These are phyloP conservation scores for Anoplius nigerrimus DNA, from an alignment of 2,888 invertebrate species.

Conservation along the genomic window DNA sequence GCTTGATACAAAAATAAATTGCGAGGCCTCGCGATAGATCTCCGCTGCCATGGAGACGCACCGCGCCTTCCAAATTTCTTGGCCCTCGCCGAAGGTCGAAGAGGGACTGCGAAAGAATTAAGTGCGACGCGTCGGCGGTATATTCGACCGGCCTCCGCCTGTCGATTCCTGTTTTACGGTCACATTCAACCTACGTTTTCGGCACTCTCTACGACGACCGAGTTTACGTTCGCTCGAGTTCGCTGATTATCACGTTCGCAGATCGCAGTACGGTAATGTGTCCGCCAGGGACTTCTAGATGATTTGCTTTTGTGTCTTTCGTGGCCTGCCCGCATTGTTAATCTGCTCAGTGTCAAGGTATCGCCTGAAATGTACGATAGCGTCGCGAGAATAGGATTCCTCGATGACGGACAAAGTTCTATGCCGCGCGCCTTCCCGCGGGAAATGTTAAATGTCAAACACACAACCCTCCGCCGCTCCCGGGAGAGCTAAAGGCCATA, in stretches of 20 bases:
- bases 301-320: slow-evolving; percentile 13
- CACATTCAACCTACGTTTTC: too few species aligned
- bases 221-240: too few species aligned
- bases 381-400: slow-evolving; percentile 47
- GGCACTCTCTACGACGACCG: too few species aligned
- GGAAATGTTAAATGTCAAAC: slow-evolving; percentile 73
- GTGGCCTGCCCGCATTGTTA: too few species aligned
- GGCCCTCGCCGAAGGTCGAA: background rate
- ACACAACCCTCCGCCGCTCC: slow-evolving; percentile 60
- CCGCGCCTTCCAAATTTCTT: background rate
- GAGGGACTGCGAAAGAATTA: background rate
- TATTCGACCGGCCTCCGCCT: too few species aligned
- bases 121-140: too few species aligned
- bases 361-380: slow-evolving; percentile 35
- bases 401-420: slow-evolving; percentile 53
- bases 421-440: slow-evolving; percentile 55
- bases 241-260: too few species aligned
- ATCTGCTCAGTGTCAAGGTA: slow-evolving; percentile 3
- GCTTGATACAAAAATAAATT: slow-evolving; percentile 74
- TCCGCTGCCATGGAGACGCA: slow-evolving; percentile 32
- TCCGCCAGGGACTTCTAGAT: too few species aligned
- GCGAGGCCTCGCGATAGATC: slow-evolving; percentile 66
- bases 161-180: too few species aligned
- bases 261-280: too few species aligned
- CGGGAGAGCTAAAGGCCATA: slow-evolving; percentile 68